Conservation (phyloP, 2,797 vertebrate genomes). For the Discoglossus pictus region DNA sequence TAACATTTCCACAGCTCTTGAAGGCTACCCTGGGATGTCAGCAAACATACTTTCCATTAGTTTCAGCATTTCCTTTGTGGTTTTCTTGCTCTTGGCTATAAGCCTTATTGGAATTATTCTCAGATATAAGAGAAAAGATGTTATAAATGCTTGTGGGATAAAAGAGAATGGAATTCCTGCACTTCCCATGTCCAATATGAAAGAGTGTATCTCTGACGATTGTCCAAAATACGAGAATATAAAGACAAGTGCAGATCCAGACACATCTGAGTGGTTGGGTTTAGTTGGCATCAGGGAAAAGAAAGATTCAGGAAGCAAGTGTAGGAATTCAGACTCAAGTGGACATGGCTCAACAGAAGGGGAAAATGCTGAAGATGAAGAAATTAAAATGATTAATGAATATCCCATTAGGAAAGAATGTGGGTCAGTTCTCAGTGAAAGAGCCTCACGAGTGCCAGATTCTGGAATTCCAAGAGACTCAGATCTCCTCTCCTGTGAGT, state of each 20-base stretch:
- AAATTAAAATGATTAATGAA: constrained; percentile 87
- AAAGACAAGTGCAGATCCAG: constrained; percentile 41
- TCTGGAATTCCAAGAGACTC: constrained; percentile 71
- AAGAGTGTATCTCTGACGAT: constrained; percentile 45
- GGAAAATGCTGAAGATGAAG: constrained; percentile 87
- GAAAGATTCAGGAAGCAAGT: constrained; percentile 61
- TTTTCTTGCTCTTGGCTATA: constrained; percentile 75
- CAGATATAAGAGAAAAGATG: constrained; percentile 73
- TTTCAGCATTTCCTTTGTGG: constrained; percentile 68
- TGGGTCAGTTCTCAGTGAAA: constrained; percentile 57
- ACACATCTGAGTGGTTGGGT: constrained; percentile 64
- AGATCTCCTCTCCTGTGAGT: constrained; percentile 76
- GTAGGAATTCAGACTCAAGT: constrained; percentile 76
- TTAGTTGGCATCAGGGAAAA: constrained; percentile 61
- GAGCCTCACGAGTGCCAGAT: constrained; percentile 64
- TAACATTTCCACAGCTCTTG: constrained; percentile 78
- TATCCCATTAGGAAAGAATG: constrained; percentile 69
- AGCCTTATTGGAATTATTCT: constrained; percentile 73
- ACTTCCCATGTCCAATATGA: constrained; percentile 55
- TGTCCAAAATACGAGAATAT: constrained; percentile 60
- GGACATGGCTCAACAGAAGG: constrained; percentile 83
- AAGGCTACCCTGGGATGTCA: constrained; percentile 59
- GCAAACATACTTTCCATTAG: constrained; percentile 72
- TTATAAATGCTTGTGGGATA: constrained; percentile 55
- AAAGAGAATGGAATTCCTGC: constrained; percentile 60